These are phyloP conservation scores for Acyrthosiphon pisum DNA, from an alignment of 1,140 invertebrate species.

Conservation along the genomic window DNA sequence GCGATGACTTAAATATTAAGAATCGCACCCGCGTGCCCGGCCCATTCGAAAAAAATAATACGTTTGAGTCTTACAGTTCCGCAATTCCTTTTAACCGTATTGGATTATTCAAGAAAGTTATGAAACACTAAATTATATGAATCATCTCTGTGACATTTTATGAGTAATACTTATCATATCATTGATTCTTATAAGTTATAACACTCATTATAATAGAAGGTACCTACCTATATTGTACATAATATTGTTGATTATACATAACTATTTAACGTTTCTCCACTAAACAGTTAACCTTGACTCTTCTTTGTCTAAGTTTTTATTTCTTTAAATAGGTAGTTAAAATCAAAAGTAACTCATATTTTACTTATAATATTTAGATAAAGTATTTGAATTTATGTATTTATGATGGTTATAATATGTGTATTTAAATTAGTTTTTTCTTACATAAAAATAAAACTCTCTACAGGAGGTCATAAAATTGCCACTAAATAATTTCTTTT, in stretches of 20 bases:
- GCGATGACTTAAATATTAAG: neutral
- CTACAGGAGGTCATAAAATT: neutral
- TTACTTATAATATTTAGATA: neutral
- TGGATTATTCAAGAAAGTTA: slow-evolving; percentile 4
- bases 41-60: neutral
- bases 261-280: neutral
- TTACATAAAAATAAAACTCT: neutral
- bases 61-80: neutral
- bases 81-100: neutral
- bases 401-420: neutral
- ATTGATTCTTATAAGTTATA: neutral
- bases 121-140: neutral
- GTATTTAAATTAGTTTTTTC: neutral
- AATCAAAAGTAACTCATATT: neutral
- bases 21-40: neutral
- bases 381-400: neutral
- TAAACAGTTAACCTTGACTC: neutral
- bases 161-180: slow-evolving; percentile 1
- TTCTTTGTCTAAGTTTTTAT: neutral
- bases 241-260: neutral
- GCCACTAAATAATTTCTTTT: neutral
- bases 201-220: neutral
- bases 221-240: no score
- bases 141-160: neutral
- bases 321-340: neutral